A percentile compares a stretch with the other conserved stretches of the same genome.
phyloP scores from a whole-genome alignment of 2,113 vertebrate species.

The Atlantisia rogersi region DNA sequence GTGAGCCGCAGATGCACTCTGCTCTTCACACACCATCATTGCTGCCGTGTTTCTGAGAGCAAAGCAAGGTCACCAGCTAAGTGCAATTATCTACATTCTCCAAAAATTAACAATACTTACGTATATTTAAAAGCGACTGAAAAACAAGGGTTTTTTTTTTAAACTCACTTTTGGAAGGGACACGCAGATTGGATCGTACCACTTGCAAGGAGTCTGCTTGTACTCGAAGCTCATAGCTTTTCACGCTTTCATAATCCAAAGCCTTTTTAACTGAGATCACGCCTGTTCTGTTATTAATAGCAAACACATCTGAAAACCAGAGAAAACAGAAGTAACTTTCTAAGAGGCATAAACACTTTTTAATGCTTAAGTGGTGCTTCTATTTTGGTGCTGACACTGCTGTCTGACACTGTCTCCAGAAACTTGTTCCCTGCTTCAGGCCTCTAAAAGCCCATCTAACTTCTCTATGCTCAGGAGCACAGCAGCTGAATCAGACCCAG shows the following conservation, averaged over 20 bases:
- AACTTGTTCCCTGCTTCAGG: not conserved
- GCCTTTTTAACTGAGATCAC: conserved; percentile 81
- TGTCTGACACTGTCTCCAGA: not conserved
- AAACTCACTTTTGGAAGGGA: conserved; percentile 90
- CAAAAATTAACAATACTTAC: not conserved
- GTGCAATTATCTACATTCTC: not conserved
- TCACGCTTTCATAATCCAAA: conserved; percentile 86
- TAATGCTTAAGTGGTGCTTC: not conserved
- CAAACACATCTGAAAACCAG: conserved; percentile 81
- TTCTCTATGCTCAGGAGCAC: not conserved
- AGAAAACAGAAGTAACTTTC: not conserved
- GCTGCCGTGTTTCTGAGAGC: too few relatives aligned
- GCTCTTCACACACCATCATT: too few relatives aligned
- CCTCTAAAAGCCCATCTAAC: rapidly evolving
- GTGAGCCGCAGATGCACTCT: not conserved
- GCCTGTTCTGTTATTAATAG: conserved; percentile 85
- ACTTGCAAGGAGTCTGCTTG: conserved; percentile 88
- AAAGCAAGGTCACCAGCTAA: not conserved
- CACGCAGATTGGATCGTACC: conserved; percentile 84
- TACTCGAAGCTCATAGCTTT: conserved; percentile 83
- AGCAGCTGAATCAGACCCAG: not conserved
- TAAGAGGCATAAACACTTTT: not conserved
- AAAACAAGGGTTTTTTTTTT: not conserved
- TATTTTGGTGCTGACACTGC: not conserved
- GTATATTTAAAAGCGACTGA: too few relatives aligned